Conservation (phyloP, 2,113 vertebrate genomes). For the Lagopus leucura region DNA sequence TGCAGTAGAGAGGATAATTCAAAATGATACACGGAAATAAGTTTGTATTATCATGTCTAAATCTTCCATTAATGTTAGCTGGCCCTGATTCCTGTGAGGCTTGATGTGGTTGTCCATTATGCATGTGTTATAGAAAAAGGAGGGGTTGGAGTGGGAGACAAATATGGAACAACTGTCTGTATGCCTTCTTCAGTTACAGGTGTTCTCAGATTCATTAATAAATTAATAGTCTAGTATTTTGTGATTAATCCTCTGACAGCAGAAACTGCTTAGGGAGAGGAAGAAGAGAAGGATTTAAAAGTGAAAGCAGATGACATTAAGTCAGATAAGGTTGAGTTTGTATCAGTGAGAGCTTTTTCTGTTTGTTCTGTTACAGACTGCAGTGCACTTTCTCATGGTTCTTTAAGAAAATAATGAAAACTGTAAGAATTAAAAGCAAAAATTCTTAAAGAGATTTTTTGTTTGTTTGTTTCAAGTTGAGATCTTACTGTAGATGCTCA, state of each 20-base stretch:
- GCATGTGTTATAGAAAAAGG: neutral
- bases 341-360: neutral
- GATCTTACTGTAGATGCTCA: neutral
- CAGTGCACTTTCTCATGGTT: neutral
- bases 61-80: neutral
- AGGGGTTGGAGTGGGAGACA: neutral
- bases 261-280: neutral
- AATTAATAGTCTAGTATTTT: neutral
- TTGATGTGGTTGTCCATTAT: neutral
- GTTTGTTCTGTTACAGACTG: neutral
- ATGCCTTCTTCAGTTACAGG: neutral
- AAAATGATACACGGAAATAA: neutral
- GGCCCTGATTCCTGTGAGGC: neutral
- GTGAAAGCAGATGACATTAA: neutral
- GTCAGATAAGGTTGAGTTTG: neutral
- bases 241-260: neutral
- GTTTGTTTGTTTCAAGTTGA: neutral
- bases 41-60: neutral
- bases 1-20: neutral
- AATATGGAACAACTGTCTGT: neutral
- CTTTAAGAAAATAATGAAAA: neutral
- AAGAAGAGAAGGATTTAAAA: neutral
- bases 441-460: too few species aligned
- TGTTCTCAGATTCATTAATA: neutral
- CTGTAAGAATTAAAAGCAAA: neutral